Evolutionary conservation across 1,140 invertebrate genomes (phyloP).

Genomic region (Drosophila bocqueti): DNA sequence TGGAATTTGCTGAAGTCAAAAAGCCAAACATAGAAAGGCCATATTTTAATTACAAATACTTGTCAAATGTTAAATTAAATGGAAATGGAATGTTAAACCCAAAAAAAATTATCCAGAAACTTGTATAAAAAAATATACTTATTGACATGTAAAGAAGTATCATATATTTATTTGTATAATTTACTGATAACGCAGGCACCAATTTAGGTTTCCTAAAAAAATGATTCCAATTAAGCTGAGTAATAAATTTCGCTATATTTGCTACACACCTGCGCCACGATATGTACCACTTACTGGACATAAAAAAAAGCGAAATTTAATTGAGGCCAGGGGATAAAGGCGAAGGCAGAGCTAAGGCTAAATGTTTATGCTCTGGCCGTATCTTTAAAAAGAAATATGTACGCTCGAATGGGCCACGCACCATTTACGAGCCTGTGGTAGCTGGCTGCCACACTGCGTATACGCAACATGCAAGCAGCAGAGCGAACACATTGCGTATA

Average conservation of each 20-base stretch:
- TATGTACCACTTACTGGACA: constrained; percentile 36
- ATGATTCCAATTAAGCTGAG: constrained; percentile 34
- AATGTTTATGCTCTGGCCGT: constrained; percentile 56
- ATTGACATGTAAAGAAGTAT: too few relatives aligned
- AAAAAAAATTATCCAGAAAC: neutral
- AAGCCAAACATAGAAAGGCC: neutral
- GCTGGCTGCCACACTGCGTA: constrained; percentile 17
- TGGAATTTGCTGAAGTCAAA: neutral
- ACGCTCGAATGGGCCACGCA: constrained; percentile 35
- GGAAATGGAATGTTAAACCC: too few relatives aligned
- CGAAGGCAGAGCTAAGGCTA: constrained; percentile 11
- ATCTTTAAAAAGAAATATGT: constrained; percentile 66
- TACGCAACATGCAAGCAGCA: constrained; percentile 39
- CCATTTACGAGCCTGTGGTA: constrained; percentile 59
- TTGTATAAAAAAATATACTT: too few relatives aligned
- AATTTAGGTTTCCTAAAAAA: neutral
- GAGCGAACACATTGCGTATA: constrained; percentile 71
- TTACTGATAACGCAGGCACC: too few relatives aligned
- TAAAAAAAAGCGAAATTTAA: constrained; percentile 72
- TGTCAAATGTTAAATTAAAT: neutral
- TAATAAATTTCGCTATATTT: constrained; percentile 66
- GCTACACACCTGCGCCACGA: constrained; percentile 57
- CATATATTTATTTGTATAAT: too few relatives aligned
- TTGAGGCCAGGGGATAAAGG: constrained; percentile 37
- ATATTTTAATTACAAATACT: constrained; percentile 9